A percentile compares a stretch with the other conserved stretches of the same genome.
These are phyloP conservation scores for Microcebus ravelobensis DNA, from an alignment of 2,113 vertebrate species.

Conservation along the genomic window DNA sequence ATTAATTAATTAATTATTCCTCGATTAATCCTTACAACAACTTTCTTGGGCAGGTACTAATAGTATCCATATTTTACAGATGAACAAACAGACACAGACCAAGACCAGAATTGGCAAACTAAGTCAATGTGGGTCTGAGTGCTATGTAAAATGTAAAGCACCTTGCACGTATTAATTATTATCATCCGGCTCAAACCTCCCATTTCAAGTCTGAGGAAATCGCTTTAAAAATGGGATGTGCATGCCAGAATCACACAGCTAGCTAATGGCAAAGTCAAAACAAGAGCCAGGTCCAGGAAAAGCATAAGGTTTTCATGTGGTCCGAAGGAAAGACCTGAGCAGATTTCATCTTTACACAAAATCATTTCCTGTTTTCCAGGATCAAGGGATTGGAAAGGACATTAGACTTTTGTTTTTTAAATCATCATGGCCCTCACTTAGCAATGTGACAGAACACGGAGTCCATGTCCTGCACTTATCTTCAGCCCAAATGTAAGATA, in stretches of 20 bases:
- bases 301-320: not conserved
- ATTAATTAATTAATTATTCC: too few species aligned
- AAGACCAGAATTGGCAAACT: not conserved
- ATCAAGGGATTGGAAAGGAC: constrained; percentile 46
- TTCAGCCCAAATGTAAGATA: not conserved
- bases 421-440: not conserved
- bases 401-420: not conserved
- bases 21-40: not conserved
- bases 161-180: not conserved
- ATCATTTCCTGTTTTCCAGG: constrained; percentile 48
- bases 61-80: not conserved
- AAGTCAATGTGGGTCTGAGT: not conserved
- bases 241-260: not conserved
- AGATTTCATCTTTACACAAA: not conserved
- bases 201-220: not conserved
- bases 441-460: not conserved
- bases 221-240: not conserved
- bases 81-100: not conserved
- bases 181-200: too few species aligned
- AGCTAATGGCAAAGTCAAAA: not conserved
- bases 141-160: not conserved
- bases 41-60: not conserved
- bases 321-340: not conserved
- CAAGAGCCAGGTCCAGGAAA: not conserved
- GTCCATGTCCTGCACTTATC: not conserved